A percentile compares a stretch with the other conserved stretches of the same genome.
Conservation (phyloP, 2,113 vertebrate species). For the Oryctolagus cuniculus region DNA sequence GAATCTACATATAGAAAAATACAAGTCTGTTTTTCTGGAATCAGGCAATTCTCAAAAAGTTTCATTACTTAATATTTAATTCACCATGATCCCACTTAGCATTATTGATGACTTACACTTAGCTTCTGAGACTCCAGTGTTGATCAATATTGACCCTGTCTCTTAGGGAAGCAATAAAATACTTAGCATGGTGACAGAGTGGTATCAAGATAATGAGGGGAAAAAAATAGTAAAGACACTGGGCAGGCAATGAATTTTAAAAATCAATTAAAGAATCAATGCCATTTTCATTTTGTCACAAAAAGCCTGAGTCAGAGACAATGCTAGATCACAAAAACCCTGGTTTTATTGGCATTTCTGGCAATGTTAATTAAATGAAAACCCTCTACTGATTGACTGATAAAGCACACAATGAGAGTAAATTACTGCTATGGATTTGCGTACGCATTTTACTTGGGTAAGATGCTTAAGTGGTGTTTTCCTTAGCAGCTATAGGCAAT, state of each 20-base stretch:
- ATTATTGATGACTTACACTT: conserved; percentile 64
- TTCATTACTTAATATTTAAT: conserved; percentile 30
- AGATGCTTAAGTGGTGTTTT: neutral
- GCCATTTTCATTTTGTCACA: conserved; percentile 89
- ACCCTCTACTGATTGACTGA: conserved; percentile 86
- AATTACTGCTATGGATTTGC: conserved; percentile 73
- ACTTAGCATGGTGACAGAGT: conserved; percentile 83
- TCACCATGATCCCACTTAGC: neutral
- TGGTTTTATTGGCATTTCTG: conserved; percentile 88
- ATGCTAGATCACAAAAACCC: conserved; percentile 88
- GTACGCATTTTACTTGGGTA: conserved; percentile 3
- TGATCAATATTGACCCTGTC: conserved; percentile 89
- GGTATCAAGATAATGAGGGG: conserved; percentile 84
- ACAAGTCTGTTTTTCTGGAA: neutral
- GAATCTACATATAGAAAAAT: neutral
- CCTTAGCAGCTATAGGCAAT: neutral
- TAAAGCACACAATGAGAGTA: conserved; percentile 86
- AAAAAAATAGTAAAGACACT: conserved; percentile 86
- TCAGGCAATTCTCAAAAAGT: neutral
- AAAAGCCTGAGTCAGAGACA: conserved; percentile 88
- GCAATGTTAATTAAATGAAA: conserved; percentile 92
- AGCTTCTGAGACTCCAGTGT: conserved; percentile 64
- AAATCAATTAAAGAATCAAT: conserved; percentile 89
- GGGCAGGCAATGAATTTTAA: conserved; percentile 85
- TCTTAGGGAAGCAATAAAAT: conserved; percentile 86